A percentile compares a stretch with the other conserved stretches of the same genome.
Evolutionary conservation across 2,888 invertebrate genomes (phyloP).

Genomic region (Cremastobaeus sp.): DNA sequence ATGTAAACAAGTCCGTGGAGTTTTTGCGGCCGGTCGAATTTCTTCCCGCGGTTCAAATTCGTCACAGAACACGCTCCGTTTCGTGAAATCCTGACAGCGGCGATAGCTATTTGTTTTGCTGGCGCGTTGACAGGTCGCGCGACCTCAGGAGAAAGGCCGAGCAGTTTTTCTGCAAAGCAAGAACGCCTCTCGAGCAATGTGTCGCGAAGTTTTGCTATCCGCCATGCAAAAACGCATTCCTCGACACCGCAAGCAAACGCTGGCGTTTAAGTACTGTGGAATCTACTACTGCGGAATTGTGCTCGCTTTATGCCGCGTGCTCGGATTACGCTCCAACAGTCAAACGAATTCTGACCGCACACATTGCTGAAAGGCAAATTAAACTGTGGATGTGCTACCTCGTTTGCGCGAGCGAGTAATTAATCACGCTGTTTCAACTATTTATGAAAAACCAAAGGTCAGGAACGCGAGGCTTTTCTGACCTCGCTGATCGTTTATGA

Average conservation of each 20-base stretch:
- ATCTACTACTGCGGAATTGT: conserved; percentile 37
- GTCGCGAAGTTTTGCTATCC: conserved; percentile 31
- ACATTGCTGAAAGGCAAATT: conserved; percentile 52
- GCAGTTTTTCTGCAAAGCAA: conserved; percentile 32
- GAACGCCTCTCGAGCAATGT: conserved; percentile 24
- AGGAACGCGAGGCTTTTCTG: conserved; percentile 5
- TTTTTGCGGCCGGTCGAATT: neutral
- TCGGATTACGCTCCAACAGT: conserved; percentile 42
- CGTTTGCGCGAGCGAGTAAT: conserved; percentile 26
- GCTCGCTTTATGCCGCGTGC: neutral
- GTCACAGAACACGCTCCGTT: neutral
- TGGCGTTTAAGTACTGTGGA: conserved; percentile 38
- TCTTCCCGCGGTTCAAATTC: conserved; percentile 1
- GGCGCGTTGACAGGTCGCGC: conserved; percentile 11
- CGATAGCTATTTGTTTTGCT: conserved; percentile 25
- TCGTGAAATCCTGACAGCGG: conserved; percentile 13
- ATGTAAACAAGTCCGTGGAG: no score
- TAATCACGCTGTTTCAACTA: conserved; percentile 32
- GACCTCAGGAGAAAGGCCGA: conserved; percentile 16
- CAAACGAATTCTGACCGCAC: conserved; percentile 39
- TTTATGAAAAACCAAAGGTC: conserved; percentile 45
- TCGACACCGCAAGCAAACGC: conserved; percentile 6
- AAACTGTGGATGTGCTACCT: conserved; percentile 26
- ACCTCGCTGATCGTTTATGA: no score
- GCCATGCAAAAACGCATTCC: conserved; percentile 30